Conservation (phyloP, 2,888 invertebrate genomes). For the Apodemia mormo region DNA sequence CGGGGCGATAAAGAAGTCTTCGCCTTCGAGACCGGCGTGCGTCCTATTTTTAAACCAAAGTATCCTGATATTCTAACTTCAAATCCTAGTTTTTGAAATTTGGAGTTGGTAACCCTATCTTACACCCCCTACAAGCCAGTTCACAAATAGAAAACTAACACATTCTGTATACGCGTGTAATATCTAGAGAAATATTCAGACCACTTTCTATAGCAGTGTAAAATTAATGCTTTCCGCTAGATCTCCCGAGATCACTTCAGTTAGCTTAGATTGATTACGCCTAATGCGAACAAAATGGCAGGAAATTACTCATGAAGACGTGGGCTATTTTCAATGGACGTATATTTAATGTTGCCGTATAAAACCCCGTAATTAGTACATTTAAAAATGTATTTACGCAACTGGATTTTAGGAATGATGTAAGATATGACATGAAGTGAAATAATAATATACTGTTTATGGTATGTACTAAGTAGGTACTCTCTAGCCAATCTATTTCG, state of each 20-base stretch:
- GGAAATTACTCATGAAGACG: constrained; percentile 15
- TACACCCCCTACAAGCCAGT: background rate
- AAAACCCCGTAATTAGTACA: background rate
- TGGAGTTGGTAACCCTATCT: too few species aligned
- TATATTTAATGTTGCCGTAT: constrained; percentile 6
- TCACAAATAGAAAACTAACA: background rate
- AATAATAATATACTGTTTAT: too few species aligned
- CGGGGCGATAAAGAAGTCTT: too few species aligned
- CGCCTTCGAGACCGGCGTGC: too few species aligned
- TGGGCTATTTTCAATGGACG: background rate
- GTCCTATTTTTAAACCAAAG: background rate
- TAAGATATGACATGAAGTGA: too few species aligned
- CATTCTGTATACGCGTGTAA: constrained; percentile 9
- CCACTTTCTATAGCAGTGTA: constrained; percentile 61
- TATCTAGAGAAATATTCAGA: constrained; percentile 35
- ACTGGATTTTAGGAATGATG: too few species aligned
- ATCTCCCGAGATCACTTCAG: constrained; percentile 41
- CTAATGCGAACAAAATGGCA: constrained; percentile 18
- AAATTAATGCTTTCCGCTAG: constrained; percentile 64
- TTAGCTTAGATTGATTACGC: constrained; percentile 24
- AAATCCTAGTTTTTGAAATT: background rate
- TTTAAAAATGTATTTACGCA: too few species aligned
- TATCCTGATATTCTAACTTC: too few species aligned
- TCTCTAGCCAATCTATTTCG: too few species aligned
- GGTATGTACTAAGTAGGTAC: too few species aligned